These are phyloP conservation scores for Parnassius smintheus DNA, from an alignment of 2,888 invertebrate species.

Conservation along the genomic window DNA sequence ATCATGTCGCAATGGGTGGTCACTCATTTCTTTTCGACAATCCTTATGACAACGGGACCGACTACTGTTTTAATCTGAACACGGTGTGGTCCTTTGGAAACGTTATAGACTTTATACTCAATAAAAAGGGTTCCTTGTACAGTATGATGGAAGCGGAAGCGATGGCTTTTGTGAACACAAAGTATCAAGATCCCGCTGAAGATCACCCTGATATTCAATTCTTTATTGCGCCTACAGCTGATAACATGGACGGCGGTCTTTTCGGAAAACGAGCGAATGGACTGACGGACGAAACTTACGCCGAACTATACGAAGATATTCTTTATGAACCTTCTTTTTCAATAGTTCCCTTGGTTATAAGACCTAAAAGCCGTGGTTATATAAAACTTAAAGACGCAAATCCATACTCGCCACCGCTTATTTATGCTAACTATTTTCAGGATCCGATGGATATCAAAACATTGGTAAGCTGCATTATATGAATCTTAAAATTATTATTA, in stretches of 20 bases:
- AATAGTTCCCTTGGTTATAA: conserved; percentile 84
- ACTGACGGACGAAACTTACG: conserved; percentile 84
- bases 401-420: conserved; percentile 88
- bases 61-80: conserved; percentile 86
- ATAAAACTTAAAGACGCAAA: conserved; percentile 84
- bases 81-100: conserved; percentile 82
- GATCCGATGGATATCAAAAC: conserved; percentile 86
- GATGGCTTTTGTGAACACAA: conserved; percentile 89
- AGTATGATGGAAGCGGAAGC: conserved; percentile 89
- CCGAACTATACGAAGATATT: conserved; percentile 85
- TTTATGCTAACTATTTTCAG: conserved; percentile 92
- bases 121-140: conserved; percentile 85
- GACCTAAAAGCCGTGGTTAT: conserved; percentile 87
- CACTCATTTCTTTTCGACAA: conserved; percentile 86
- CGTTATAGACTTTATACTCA: conserved; percentile 82
- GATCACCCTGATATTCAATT: conserved; percentile 91
- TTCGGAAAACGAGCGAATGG: conserved; percentile 86
- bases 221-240: conserved; percentile 87
- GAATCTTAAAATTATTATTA: no score
- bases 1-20: conserved; percentile 91
- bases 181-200: conserved; percentile 82
- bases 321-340: conserved; percentile 86
- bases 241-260: conserved; percentile 89
- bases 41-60: conserved; percentile 76
- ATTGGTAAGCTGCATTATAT: conserved; percentile 73